Evolutionary conservation across 1,140 invertebrate species (phyloP).

Genomic region (Pseudomyrmex pallidus): DNA sequence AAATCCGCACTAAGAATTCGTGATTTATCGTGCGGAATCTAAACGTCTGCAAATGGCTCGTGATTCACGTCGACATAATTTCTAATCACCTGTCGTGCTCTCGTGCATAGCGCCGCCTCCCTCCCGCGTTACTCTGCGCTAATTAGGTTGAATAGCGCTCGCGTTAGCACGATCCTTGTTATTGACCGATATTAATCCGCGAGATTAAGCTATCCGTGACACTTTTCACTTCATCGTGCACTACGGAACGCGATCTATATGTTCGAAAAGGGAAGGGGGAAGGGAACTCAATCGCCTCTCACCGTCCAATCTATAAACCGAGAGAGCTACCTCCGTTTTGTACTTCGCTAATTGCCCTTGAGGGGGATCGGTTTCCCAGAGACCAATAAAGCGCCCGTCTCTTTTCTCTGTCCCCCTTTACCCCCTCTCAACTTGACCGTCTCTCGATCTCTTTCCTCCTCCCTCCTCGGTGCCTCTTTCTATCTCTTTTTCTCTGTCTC

Average conservation of each 20-base stretch:
- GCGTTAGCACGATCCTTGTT: conserved; percentile 51
- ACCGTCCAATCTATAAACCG: conserved; percentile 71
- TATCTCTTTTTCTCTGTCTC: conserved; percentile 27
- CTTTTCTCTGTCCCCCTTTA: conserved; percentile 38
- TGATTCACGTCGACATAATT: conserved; percentile 26
- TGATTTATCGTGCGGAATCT: not conserved
- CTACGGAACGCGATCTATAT: conserved; percentile 52
- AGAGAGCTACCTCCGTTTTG: conserved; percentile 70
- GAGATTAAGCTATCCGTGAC: conserved; percentile 70
- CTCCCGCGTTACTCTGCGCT: conserved; percentile 23
- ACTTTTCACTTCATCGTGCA: conserved; percentile 58
- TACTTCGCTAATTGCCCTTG: conserved; percentile 75
- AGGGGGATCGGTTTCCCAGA: conserved; percentile 72
- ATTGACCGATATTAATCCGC: conserved; percentile 61
- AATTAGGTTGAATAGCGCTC: conserved; percentile 62
- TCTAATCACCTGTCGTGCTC: conserved; percentile 55
- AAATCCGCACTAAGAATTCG: no score
- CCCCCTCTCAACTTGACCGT: not conserved
- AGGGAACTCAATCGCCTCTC: conserved; percentile 60
- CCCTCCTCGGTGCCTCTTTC: not conserved
- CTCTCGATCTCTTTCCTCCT: not conserved
- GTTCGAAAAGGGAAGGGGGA: conserved; percentile 16
- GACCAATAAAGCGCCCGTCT: conserved; percentile 71
- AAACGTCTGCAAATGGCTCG: not conserved
- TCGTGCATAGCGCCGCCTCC: conserved; percentile 13